phyloP scores from a whole-genome alignment of 2,797 vertebrate species.

The Buphagus erythrorhynchus region DNA sequence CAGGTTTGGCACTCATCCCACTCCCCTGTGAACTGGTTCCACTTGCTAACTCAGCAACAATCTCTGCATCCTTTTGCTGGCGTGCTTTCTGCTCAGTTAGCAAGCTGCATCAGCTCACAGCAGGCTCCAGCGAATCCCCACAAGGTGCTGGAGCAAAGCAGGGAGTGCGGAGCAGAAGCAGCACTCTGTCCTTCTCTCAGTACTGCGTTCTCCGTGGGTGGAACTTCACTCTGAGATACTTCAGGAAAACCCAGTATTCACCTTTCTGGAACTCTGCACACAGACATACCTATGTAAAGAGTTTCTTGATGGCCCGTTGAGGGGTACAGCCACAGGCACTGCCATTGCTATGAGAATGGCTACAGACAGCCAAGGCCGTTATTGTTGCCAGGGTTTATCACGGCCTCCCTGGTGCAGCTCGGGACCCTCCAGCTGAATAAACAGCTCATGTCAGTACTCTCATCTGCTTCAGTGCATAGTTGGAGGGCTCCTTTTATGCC shows the following conservation, averaged over 20 bases:
- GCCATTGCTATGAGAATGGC: background rate
- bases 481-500: background rate
- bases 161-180: rapidly evolving
- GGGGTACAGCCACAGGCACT: background rate
- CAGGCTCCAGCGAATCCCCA: background rate
- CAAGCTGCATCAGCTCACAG: background rate
- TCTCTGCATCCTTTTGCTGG: background rate
- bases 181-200: background rate
- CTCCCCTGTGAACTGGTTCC: background rate
- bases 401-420: background rate
- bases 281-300: background rate
- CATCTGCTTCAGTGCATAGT: background rate
- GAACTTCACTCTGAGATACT: background rate
- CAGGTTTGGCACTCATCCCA: background rate
- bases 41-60: background rate
- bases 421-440: background rate
- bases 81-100: background rate
- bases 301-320: background rate
- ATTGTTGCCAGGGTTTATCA: background rate
- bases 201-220: background rate
- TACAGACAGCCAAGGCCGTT: background rate
- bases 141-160: background rate
- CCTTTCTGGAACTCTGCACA: background rate
- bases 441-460: background rate
- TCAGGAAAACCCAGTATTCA: background rate